Evolutionary conservation across 2,888 invertebrate species (phyloP), one percentile per base, ranked within the genome.

Genomic region (Oxycera nigricornis): DNA sequence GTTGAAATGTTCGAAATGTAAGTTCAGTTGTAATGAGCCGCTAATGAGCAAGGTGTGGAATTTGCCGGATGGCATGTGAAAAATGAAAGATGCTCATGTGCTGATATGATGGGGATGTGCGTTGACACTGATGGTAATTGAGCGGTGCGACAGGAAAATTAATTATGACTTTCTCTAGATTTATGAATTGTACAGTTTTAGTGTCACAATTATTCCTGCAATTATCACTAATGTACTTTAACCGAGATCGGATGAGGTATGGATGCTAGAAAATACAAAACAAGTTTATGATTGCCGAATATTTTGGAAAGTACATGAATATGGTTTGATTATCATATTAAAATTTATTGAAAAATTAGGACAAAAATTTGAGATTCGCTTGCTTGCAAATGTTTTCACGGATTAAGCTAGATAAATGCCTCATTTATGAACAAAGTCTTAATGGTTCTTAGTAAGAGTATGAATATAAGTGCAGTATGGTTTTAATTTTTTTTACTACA

Each of bases 111-210:
- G 55, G 24, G 24, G 55, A 2, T 6, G 55, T 14, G 39, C 24
- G 65, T 24, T 41, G 30, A 24, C 17, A 41, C 22, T 65, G 39
- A 65, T 30, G 65, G 41, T 65, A 41, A 39, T 39, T 65, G 28
- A 39, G 22, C 41, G 41, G 24, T 41, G 17, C 61, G 20, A 20
- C 41, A n/a, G 24, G 35, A 28, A 22, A 14, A 14, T 20, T 24
- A 52, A 52, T 68, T 52, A 55, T 70, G 52, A 70, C 70, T 70
- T 70, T 70, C 70, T 55, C 70, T 70, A 55, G 7, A 67, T 41
- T 22, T 4, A 55, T 31, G 26, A 70, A 52, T 70, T 20, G 31
- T n/a, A n/a, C 11, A 22, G 30, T 55, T 52, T 52, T 52, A 70
- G 31, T 52, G 67, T 50, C 50, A 14, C 4, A 30, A 68, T 61